These are phyloP conservation scores for Heliocidaris erythrogramma DNA, from an alignment of 35 echinoderm and acorn worm species.

Conservation along the genomic window DNA sequence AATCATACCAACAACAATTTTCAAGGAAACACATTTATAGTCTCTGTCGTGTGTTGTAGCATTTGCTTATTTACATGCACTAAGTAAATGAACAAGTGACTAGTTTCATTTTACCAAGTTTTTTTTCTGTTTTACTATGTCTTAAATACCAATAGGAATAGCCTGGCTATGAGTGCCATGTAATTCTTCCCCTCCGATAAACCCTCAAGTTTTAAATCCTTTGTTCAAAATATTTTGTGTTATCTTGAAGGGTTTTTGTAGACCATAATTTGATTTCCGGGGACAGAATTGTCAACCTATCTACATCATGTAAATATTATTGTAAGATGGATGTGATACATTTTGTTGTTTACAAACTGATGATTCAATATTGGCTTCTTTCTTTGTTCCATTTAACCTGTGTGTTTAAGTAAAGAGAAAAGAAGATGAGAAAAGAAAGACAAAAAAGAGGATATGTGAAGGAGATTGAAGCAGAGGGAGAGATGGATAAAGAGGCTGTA, in stretches of 20 bases:
- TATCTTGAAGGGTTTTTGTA: constrained; percentile 3
- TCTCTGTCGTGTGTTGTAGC: neutral
- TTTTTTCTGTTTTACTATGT: neutral
- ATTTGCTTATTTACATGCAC: neutral
- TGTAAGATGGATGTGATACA: constrained; percentile 46
- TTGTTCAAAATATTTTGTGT: constrained; percentile 5
- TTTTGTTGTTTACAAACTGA: constrained; percentile 52
- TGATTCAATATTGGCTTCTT: neutral
- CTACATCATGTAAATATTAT: constrained; percentile 54
- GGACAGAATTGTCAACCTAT: constrained; percentile 26
- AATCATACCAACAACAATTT: neutral
- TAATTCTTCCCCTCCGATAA: neutral
- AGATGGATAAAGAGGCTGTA: neutral
- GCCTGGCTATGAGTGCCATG: neutral
- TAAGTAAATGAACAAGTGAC: neutral
- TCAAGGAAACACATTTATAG: neutral
- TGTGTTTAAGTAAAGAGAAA: neutral
- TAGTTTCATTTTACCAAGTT: neutral
- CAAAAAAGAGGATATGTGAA: neutral
- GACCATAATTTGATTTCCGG: neutral
- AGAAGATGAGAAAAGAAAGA: too few relatives aligned
- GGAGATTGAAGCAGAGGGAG: neutral
- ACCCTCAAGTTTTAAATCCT: neutral
- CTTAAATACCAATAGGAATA: neutral
- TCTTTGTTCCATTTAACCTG: neutral